Evolutionary conservation across 2,888 invertebrate species (phyloP).

Genomic region (Agonum fuliginosum): DNA sequence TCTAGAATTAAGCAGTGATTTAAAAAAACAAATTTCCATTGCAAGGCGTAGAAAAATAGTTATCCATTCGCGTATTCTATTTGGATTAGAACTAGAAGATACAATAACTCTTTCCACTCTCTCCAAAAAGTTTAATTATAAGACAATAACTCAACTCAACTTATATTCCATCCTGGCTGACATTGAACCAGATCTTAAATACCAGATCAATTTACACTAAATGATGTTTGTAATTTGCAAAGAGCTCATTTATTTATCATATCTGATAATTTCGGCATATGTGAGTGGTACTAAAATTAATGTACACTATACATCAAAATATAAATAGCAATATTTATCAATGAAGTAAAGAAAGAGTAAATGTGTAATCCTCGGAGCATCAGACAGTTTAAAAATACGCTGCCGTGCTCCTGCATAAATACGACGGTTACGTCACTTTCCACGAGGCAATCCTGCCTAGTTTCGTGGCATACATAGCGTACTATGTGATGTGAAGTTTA

Average conservation of each 20-base stretch:
- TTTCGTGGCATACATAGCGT: slow-evolving; percentile 6
- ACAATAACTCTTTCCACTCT: too few species aligned
- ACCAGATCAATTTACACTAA: slow-evolving; percentile 9
- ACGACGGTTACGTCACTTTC: slow-evolving; percentile 17
- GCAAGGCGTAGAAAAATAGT: too few species aligned
- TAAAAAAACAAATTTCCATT: too few species aligned
- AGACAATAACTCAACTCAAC: background rate
- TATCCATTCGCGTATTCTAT: too few species aligned
- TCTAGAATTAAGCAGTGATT: too few species aligned
- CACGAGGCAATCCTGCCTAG: background rate
- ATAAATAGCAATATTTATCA: slow-evolving; percentile 36
- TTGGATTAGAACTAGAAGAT: too few species aligned
- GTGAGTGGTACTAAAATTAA: slow-evolving; percentile 28
- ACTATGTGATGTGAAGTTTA: too few species aligned
- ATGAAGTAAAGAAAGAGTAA: background rate
- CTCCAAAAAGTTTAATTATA: too few species aligned
- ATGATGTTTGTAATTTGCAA: slow-evolving; percentile 14
- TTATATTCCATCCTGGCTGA: background rate
- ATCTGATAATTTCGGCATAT: background rate
- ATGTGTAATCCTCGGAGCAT: background rate
- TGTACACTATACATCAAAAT: slow-evolving; percentile 3
- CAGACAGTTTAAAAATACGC: slow-evolving; percentile 27
- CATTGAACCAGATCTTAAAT: background rate
- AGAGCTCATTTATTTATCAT: background rate
- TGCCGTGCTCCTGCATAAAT: slow-evolving; percentile 32